Conservation (phyloP, 1,140 invertebrate genomes). For the Drosophila mojavensis region DNA sequence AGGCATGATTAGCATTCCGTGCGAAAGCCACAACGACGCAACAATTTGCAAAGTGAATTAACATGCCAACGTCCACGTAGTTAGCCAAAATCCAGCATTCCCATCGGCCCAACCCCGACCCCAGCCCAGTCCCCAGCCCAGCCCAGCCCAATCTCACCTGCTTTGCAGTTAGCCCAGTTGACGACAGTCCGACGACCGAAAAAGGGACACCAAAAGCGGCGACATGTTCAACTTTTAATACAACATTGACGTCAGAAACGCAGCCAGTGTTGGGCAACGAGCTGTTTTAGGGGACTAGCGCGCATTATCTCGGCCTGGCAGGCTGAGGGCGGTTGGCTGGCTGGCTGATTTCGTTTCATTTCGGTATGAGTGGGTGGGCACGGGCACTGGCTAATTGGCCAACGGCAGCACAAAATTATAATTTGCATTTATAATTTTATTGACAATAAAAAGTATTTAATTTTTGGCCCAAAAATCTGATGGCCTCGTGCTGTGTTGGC, state of each 20-base stretch:
- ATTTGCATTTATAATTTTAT: conserved; percentile 83
- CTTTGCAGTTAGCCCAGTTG: neutral
- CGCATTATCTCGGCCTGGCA: conserved; percentile 66
- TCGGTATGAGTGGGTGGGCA: conserved; percentile 10
- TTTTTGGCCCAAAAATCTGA: conserved; percentile 56
- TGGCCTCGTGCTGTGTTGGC: conserved; percentile 24
- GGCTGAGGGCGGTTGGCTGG: conserved; percentile 5
- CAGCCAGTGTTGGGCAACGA: conserved; percentile 37
- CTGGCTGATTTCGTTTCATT: no score
- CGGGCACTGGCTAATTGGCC: conserved; percentile 61
- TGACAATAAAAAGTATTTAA: conserved; percentile 82
- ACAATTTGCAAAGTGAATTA: conserved; percentile 82
- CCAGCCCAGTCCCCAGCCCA: neutral
- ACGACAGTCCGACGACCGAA: neutral
- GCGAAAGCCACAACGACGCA: conserved; percentile 52
- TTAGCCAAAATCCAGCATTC: conserved; percentile 27
- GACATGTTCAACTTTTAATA: conserved; percentile 80
- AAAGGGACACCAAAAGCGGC: conserved; percentile 37
- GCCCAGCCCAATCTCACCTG: neutral
- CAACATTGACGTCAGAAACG: conserved; percentile 74
- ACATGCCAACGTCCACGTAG: conserved; percentile 62
- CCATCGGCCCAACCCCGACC: neutral
- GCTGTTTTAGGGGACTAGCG: conserved; percentile 27
- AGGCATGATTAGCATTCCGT: conserved; percentile 69
- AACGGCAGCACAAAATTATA: conserved; percentile 80